These are phyloP conservation scores for Homarus americanus DNA, from an alignment of 1,140 invertebrate genomes.

Conservation along the genomic window DNA sequence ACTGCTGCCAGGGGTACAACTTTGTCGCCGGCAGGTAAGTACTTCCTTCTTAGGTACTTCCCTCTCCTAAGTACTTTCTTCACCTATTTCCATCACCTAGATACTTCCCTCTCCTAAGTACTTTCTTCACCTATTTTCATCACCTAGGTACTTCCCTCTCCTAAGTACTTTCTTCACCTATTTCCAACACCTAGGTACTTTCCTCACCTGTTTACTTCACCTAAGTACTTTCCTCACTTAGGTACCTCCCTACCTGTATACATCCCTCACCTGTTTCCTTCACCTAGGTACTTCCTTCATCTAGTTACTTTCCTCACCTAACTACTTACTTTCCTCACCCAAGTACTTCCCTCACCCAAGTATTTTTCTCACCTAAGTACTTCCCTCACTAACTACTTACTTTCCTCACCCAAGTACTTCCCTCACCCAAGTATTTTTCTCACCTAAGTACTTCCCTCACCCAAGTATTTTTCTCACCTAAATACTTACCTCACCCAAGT, in stretches of 20 bases:
- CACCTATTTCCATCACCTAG: neutral
- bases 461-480: too few species aligned
- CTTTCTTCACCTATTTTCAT: neutral
- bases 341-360: neutral
- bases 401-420: neutral
- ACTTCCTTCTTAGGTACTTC: neutral
- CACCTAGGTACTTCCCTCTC: too few species aligned
- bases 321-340: too few species aligned
- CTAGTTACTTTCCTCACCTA: too few species aligned
- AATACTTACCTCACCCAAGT: neutral
- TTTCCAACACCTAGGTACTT: neutral
- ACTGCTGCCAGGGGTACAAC: slow-evolving; percentile 81
- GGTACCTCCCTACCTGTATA: neutral
- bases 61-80: neutral
- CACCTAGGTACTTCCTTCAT: too few species aligned
- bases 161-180: neutral
- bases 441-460: too few species aligned
- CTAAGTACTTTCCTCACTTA: neutral
- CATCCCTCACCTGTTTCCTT: too few species aligned
- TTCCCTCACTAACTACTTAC: neutral
- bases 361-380: neutral
- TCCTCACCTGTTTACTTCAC: neutral
- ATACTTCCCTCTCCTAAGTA: neutral
- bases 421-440: too few species aligned
- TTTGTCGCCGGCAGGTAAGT: slow-evolving; percentile 79